Evolutionary conservation across 2,888 invertebrate species (phyloP).

Genomic region (Pteria penguin): DNA sequence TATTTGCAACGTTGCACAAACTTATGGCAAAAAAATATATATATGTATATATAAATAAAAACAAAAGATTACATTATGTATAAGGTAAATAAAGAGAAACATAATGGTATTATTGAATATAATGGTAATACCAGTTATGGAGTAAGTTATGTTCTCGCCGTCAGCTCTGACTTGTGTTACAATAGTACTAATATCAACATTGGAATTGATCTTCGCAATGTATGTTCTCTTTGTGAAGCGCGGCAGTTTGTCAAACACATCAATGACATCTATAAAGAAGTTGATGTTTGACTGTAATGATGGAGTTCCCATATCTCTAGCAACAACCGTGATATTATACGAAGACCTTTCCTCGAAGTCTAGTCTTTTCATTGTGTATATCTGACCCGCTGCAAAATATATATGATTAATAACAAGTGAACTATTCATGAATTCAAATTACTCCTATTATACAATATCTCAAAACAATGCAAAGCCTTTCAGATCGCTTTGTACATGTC

Average conservation of each 20-base stretch:
- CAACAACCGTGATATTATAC: constrained; percentile 36
- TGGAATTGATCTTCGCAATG: background rate
- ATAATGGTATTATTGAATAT: too few species aligned
- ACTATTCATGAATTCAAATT: too few species aligned
- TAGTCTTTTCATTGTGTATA: constrained; percentile 24
- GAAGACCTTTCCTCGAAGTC: constrained; percentile 37
- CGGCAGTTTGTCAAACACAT: constrained; percentile 35
- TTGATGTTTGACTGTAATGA: background rate
- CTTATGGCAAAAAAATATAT: too few species aligned
- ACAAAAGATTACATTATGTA: too few species aligned
- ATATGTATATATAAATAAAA: too few species aligned
- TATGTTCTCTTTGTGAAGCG: background rate
- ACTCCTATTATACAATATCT: too few species aligned
- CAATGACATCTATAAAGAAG: constrained; percentile 21
- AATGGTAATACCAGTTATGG: constrained; percentile 22
- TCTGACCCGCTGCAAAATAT: constrained; percentile 31
- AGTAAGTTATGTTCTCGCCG: constrained; percentile 7
- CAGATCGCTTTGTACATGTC: too few species aligned
- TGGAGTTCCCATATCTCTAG: constrained; percentile 42
- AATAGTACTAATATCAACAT: background rate
- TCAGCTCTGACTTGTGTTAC: constrained; percentile 2
- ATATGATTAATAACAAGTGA: too few species aligned
- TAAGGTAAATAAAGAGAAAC: too few species aligned
- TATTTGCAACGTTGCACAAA: too few species aligned
- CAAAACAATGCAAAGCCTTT: too few species aligned